Base-by-base conservation (phyloP, 2,113 vertebrate genomes). In the Eptesicus fuscus region DNA sequence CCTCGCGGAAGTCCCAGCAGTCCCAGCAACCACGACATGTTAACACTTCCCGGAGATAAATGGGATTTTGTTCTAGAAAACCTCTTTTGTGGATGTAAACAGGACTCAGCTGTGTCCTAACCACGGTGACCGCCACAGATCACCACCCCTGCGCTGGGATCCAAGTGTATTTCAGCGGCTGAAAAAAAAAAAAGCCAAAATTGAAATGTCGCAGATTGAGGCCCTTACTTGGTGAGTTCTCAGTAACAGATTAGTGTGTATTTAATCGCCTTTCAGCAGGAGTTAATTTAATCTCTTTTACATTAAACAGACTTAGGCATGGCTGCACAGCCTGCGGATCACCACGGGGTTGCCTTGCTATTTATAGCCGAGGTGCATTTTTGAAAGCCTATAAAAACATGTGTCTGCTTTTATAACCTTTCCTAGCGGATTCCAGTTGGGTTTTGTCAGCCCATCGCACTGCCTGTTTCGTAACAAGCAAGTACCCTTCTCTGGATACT, bases 341-440 rank as follows among this genome's bases (percentile, higher is more conserved):
- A 35, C 91, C 71, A 78, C 49, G 61, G 89, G 61, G 74, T 79
- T 82, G 79, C 73, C 73, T 80, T 82, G 82, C 89, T 90, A 80
- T 95, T 61, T 83, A 94, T 73, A 96, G 95, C 71, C 86, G 92
- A 85, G 82, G 49, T 91, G 69, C 53, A 35, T 77, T 85, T 95
- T 63, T 73, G 83, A 87, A 76, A 76, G 35, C 30, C 37, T 84
- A 59, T 2, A 12, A 90, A 84, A 96, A 93, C 67, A 94, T 61
- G 40, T 47, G 42, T 32, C 74, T 96, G 71, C 96, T 96, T 96
- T 94, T 70, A 90, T 82, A 89, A 95, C 86, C 95, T 96, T 88
- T 96, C 30, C 3, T 77, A 88, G 93, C 91, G 77, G 59, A 93
- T 93, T 95, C 94, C 91, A 95, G 89, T 90, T 87, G 85, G 56